phyloP scores from a whole-genome alignment of 2,113 vertebrate genomes.

The Pelvicachromis taeniatus region DNA sequence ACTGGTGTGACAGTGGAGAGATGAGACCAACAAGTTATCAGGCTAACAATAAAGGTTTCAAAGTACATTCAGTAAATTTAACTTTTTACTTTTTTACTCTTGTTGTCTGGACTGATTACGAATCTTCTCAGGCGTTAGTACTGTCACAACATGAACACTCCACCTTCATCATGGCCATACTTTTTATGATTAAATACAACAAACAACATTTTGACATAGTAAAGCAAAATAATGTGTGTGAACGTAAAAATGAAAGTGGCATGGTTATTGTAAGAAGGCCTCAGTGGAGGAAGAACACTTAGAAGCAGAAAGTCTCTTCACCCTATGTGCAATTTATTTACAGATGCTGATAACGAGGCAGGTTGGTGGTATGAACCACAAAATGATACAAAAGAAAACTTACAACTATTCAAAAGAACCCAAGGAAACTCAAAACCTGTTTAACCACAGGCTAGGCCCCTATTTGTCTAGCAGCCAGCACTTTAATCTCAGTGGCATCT shows the following conservation, averaged over 20 bases:
- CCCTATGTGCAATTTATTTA: background rate
- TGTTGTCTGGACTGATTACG: background rate
- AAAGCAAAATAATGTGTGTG: background rate
- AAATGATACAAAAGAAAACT: background rate
- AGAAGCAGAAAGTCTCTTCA: background rate
- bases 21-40: too few species aligned
- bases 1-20: too few species aligned
- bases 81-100: background rate
- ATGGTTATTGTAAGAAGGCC: background rate
- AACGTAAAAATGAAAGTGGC: background rate
- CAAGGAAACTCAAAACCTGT: background rate
- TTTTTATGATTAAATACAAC: background rate
- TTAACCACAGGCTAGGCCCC: background rate
- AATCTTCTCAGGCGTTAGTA: background rate
- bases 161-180: background rate
- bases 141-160: background rate
- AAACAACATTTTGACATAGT: background rate
- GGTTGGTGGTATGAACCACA: background rate
- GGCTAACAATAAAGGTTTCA: too few species aligned
- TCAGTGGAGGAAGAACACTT: background rate
- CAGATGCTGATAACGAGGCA: accelerated
- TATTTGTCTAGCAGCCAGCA: accelerated
- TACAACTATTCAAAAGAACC: background rate
- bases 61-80: too few species aligned
- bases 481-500: background rate